Evolutionary conservation across 2,113 vertebrate genomes (phyloP), one percentile per base, ranked within the genome.

Genomic region (Semicossyphus pulcher): DNA sequence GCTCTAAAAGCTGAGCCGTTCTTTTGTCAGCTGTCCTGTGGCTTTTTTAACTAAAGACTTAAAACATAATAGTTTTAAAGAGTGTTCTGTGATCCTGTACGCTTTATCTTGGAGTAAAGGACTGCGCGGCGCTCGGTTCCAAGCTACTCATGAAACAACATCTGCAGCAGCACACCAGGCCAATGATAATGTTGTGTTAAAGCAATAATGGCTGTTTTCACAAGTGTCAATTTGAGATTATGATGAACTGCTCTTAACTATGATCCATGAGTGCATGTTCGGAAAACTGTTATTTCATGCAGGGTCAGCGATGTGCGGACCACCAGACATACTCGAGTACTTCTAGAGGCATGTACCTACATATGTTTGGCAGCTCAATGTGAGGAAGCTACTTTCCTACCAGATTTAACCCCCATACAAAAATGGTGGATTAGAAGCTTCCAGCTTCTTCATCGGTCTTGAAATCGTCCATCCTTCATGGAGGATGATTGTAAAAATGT

Each of bases 141-240:
- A 26, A 71, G 61, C 56, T 76, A 20, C 61, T 70, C 61, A 74
- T 68, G 72, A 74, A 86, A 74, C 47, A 79, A 71, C 80, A 84
- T 77, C 69, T 84, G 75, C 63, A 78, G 72, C 42, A 10, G 51
- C 57, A 31, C 64, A 80, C 54, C 63, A 71, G 61, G 78, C 86
- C 78, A 84, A 84, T 76, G 59, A 78, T 78, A 86, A 86, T 87
- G 79, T 86, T 85, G 59, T 72, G 67, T 80, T 87, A 76, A 39
- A 63, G 63, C 31, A 23, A 84, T 87, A 83, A 76, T 76, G 68
- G 54, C 23, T 76, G 69, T 87, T 81, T 84, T 79, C 65, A 73
- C 61, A 62, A 70, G 73, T 70, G 83, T 84, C 64, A 59, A 32
- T 80, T 68, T 76, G 60, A 78, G 62, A 86, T 65, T 62, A 41